Evolutionary conservation across 2,888 invertebrate species (phyloP), one percentile per base, ranked within the genome.

Genomic region (Ophioninae sp.): DNA sequence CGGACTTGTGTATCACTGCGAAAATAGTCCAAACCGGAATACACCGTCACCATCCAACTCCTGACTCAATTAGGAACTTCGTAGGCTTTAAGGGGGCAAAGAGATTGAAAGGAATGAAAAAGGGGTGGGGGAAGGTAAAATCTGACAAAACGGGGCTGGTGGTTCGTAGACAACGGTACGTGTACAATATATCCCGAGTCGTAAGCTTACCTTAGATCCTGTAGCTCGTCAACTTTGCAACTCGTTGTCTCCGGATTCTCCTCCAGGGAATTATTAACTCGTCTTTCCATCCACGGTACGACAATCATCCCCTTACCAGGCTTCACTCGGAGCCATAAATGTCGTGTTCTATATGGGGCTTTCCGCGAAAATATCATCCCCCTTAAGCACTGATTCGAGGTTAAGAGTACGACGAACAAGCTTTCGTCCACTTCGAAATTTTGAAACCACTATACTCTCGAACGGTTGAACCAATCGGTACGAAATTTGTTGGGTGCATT

Each of bases 11-110:
- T 13, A n/a, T 7, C 57, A 59, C 10, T 37, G 68, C 59, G 69
- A 68, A 72, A 80, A 73, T 61, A 77, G 62, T 37, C 10, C 8
- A 37, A 57, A 64, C 57, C 69, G 20, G 56, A 64, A n/a, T n/a
- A 30, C 39, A 64, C 21, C 70, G 56, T 44, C 56, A 57, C 56
- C 8, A 67, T 59, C 39, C 70, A 65, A 64, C 72, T 64, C 6
- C 81, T 74, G 77, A 84, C 83, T 85, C 83, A 84, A 85, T 84
- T 85, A 85, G 77, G 78, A 76, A 83, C 83, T 84, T 79, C 79
- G 67, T 69, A 50, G 10, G 50, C 6, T 8, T 37, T 30, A 5
- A 23, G 41, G 13, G 57, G 7, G 5, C 59, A 44, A 23, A 39
- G 73, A 37, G 61, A 21, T 62, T 50, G 75, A n/a, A n/a, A n/a